Conservation (phyloP, 2,113 vertebrate species). For the Meriones unguiculatus region DNA sequence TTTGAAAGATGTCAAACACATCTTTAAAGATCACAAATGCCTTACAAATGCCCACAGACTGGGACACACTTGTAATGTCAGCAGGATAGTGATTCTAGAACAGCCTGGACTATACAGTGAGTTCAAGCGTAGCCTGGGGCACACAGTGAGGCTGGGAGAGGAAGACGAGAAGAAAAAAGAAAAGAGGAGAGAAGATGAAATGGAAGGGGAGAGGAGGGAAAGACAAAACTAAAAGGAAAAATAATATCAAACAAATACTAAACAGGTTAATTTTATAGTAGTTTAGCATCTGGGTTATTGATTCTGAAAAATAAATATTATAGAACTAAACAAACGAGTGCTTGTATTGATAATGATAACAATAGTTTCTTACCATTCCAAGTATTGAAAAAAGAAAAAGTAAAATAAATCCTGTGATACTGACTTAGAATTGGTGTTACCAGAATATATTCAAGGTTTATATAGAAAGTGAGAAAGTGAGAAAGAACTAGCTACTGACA, state of each 20-base stretch:
- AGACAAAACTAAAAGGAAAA: not conserved
- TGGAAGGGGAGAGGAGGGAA: not conserved
- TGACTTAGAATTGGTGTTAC: slow-evolving; percentile 4
- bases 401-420: not conserved
- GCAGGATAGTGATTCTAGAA: not conserved
- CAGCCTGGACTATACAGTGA: not conserved
- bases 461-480: not conserved
- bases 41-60: slow-evolving; percentile 11
- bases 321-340: slow-evolving; percentile 28
- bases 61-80: not conserved
- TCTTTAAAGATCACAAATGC: slow-evolving; percentile 52
- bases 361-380: slow-evolving; percentile 8
- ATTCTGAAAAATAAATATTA: slow-evolving; percentile 28
- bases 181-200: not conserved
- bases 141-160: not conserved
- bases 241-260: not conserved
- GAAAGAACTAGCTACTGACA: not conserved
- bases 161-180: too few species aligned
- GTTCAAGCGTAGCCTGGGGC: not conserved
- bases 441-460: not conserved
- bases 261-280: not conserved
- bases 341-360: slow-evolving; percentile 26
- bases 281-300: not conserved
- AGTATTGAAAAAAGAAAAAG: not conserved
- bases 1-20: slow-evolving; percentile 44